phyloP scores from a whole-genome alignment of 2,113 vertebrate genomes.

The Axis porcinus region DNA sequence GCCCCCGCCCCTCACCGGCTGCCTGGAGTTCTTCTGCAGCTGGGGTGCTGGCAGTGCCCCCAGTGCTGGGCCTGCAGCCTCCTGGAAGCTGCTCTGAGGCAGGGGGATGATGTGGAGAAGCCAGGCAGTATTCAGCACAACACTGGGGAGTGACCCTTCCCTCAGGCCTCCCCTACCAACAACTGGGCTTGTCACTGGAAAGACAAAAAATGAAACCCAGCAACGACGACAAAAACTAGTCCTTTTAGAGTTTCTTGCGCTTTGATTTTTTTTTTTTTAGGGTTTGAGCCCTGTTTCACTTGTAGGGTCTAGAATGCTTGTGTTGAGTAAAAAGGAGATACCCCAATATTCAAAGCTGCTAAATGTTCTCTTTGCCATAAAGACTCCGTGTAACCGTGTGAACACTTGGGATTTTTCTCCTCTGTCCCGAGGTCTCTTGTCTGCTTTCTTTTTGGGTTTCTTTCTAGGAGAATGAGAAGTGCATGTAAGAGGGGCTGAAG shows the following conservation, averaged over 20 bases:
- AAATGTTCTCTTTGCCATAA: constrained; percentile 85
- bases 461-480: constrained; percentile 56
- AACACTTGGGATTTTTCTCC: constrained; percentile 81
- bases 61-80: neutral
- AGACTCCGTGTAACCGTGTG: constrained; percentile 81
- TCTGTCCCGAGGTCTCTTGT: constrained; percentile 77
- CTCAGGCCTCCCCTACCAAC: neutral
- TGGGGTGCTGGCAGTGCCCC: constrained; percentile 7
- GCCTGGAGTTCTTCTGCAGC: neutral
- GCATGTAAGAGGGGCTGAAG: constrained; percentile 23
- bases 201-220: constrained; percentile 48
- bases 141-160: constrained; percentile 30
- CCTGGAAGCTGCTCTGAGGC: neutral
- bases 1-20: neutral
- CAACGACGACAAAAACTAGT: constrained; percentile 50
- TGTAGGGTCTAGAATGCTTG: constrained; percentile 77
- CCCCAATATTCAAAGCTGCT: constrained; percentile 81
- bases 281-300: constrained; percentile 68
- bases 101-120: neutral
- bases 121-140: constrained; percentile 69
- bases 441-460: constrained; percentile 72
- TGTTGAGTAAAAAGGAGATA: constrained; percentile 78
- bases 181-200: constrained; percentile 58
- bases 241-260: constrained; percentile 61
- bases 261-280: constrained; percentile 61